phyloP scores from a whole-genome alignment of 2,888 invertebrate species.

The Nebria brevicollis region DNA sequence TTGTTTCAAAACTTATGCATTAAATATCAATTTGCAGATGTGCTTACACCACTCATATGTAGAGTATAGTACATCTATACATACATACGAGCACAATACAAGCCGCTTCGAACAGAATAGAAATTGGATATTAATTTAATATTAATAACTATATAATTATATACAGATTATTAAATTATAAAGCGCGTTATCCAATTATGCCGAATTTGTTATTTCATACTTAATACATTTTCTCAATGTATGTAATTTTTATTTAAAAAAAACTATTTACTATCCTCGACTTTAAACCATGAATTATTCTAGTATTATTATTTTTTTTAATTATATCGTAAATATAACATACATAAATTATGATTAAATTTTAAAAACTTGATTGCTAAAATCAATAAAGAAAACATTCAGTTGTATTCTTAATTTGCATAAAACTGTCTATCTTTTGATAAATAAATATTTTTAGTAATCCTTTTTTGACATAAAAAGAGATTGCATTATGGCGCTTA shows the following conservation, averaged over 20 bases:
- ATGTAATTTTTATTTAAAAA: no score
- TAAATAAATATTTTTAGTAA: no score
- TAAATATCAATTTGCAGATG: conserved; percentile 31
- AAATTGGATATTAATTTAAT: conserved; percentile 31
- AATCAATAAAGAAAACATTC: not conserved
- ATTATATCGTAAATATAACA: no score
- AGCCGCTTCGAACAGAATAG: not conserved
- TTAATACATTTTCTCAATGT: not conserved
- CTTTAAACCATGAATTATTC: no score
- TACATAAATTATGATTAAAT: no score
- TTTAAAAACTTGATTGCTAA: no score
- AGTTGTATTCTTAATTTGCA: not conserved
- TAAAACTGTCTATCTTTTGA: no score
- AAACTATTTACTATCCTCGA: no score
- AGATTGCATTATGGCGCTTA: not conserved
- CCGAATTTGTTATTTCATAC: not conserved
- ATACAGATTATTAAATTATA: conserved; percentile 26
- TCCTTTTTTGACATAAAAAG: no score
- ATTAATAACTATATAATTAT: conserved; percentile 26
- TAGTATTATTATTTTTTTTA: no score
- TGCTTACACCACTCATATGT: conserved; percentile 19
- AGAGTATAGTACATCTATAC: not conserved
- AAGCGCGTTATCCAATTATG: conserved; percentile 5
- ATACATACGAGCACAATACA: conserved; percentile 3
- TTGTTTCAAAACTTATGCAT: conserved; percentile 25